Conservation (phyloP, 2,113 vertebrate genomes). For the Ibidorhyncha struthersii region DNA sequence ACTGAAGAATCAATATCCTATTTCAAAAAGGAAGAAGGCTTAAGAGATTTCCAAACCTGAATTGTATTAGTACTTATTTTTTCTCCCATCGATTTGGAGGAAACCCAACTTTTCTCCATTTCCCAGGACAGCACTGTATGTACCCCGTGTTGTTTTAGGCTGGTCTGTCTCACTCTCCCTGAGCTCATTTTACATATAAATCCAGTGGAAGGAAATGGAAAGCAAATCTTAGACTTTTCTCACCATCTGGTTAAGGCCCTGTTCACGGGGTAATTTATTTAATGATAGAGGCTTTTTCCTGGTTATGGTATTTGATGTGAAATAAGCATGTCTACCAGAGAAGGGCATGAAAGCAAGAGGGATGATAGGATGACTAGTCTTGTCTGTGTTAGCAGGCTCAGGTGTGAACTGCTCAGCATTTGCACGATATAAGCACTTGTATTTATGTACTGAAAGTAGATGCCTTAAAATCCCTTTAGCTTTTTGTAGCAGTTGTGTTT, state of each 20-base stretch:
- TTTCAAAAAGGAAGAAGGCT: neutral
- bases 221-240: neutral
- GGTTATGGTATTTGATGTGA: neutral
- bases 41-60: neutral
- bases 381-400: neutral
- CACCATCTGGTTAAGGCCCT: neutral
- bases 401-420: neutral
- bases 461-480: neutral
- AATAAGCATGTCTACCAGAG: neutral
- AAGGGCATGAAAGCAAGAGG: neutral
- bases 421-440: neutral
- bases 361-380: neutral
- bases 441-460: neutral
- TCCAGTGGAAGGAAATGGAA: neutral
- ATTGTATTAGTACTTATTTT: neutral
- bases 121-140: neutral
- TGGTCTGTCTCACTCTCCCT: neutral
- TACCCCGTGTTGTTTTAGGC: neutral
- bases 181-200: neutral
- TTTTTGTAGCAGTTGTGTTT: neutral
- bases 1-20: neutral
- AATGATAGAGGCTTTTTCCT: neutral
- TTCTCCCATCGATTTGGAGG: rapidly evolving
- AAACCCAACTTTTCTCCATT: neutral
- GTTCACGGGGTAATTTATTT: neutral